phyloP scores from a whole-genome alignment of 1,140 invertebrate species.

The Popillia japonica region DNA sequence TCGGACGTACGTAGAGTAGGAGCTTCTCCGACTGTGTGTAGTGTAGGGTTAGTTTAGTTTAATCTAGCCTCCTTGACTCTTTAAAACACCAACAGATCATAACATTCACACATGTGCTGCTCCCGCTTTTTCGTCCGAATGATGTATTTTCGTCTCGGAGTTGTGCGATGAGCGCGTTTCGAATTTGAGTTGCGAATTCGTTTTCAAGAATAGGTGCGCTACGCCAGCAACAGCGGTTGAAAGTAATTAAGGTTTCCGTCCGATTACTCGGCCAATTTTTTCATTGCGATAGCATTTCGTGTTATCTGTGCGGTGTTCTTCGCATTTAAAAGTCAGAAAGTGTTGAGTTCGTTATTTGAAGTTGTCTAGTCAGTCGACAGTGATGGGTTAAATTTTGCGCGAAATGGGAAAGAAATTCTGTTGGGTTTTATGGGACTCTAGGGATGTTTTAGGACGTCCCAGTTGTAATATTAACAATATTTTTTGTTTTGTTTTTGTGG shows the following conservation, averaged over 20 bases:
- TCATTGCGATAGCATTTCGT: background rate
- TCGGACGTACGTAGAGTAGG: too few relatives aligned
- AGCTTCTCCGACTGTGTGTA: background rate
- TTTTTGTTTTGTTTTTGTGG: background rate
- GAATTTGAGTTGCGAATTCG: background rate
- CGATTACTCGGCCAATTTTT: background rate
- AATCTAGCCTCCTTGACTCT: constrained; percentile 8
- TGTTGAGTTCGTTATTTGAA: too few relatives aligned
- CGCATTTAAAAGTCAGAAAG: too few relatives aligned
- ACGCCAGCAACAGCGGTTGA: background rate
- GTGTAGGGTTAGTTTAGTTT: constrained; percentile 29
- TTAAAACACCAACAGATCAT: background rate
- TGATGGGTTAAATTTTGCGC: background rate
- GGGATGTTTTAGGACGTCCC: background rate
- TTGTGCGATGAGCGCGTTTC: background rate
- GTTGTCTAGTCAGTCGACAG: background rate
- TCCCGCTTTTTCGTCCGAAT: background rate
- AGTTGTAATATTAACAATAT: background rate
- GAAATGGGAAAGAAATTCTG: background rate
- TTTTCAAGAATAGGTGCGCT: background rate
- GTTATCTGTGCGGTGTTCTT: background rate
- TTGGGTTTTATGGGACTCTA: background rate
- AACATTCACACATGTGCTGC: background rate
- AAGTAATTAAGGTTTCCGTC: background rate
- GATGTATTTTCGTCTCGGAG: constrained; percentile 15